Base-by-base conservation (phyloP, 2,797 vertebrate species). In the Ispidina picta region DNA sequence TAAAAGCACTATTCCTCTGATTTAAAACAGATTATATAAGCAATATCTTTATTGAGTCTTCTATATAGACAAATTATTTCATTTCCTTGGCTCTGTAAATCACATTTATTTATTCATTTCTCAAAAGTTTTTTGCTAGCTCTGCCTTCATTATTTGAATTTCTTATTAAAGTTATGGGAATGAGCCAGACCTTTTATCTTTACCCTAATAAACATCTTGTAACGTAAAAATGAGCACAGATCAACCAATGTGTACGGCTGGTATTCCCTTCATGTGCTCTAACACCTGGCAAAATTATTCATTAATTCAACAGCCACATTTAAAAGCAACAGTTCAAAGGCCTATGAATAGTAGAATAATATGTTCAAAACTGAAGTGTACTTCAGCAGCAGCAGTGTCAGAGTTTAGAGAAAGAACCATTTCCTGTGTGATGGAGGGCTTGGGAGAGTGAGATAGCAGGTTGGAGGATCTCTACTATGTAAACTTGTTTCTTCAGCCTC, bases 211-310 rank as follows among this genome's bases (percentile, higher is more conserved):
- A 96, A 96, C 83, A 86, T 94, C 90, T 93, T 85, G 74, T 90
- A 86, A 92, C 76, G 74, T 91, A 94, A 87, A 92, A 97, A 93
- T 87, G 89, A 95, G 89, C 68, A 72, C 87, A 92, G 94, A 96
- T 93, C 81, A 88, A 83, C 66, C 49, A 41, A 94, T 71, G 78
- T 8, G 6, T 87, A 55, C 56, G 88, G 76, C 96, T 96, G 93
- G 92, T 96, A 90, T 94, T 95, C 87, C 72, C 90, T 87, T 96
- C 94, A 90, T 89, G 83, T 87, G 51, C 94, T 95, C 95, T 96
- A 96, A 98, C 98, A 98, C 98, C 97, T 98, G 98, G 98, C 97
- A 98, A 98, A 98, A 98, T 98, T 98, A 98, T 97, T 98, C 98
- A 98, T 98, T 98, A 98, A 98, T 98, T 98, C 98, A 98, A 97